A percentile compares a stretch with the other conserved stretches of the same genome.
phyloP scores from a whole-genome alignment of 2,888 invertebrate genomes.

The Hydrotaea diabolus region DNA sequence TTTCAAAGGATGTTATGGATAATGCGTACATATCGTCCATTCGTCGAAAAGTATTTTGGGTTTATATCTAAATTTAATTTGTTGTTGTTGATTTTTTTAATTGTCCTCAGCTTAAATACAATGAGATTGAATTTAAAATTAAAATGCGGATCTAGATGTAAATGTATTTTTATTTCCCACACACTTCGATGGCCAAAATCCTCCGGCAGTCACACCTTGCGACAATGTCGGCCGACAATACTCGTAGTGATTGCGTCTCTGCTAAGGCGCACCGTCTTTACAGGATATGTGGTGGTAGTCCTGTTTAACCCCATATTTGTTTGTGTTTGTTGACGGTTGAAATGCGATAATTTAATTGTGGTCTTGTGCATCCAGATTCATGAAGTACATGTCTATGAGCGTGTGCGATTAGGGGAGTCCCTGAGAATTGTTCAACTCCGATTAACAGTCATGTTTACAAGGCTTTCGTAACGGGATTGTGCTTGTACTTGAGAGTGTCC shows the following conservation, averaged over 20 bases:
- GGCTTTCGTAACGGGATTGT: slow-evolving; percentile 80
- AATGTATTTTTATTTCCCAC: slow-evolving; percentile 61
- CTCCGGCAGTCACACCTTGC: slow-evolving; percentile 27
- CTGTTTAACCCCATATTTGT: slow-evolving; percentile 52
- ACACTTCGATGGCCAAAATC: slow-evolving; percentile 41
- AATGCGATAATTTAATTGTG: slow-evolving; percentile 80
- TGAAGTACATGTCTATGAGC: not conserved
- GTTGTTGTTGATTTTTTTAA: not conserved
- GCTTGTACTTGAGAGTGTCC: slow-evolving; percentile 78
- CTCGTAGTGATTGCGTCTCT: too few relatives aligned
- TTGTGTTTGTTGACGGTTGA: slow-evolving; percentile 69
- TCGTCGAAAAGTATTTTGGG: too few relatives aligned
- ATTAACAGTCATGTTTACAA: slow-evolving; percentile 80
- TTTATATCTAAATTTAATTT: not conserved
- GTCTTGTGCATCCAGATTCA: slow-evolving; percentile 69
- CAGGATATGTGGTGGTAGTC: not conserved
- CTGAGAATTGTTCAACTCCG: slow-evolving; percentile 37
- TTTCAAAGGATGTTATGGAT: too few relatives aligned
- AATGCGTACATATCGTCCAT: too few relatives aligned
- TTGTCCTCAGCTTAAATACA: not conserved
- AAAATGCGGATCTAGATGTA: not conserved
- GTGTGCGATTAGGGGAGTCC: not conserved
- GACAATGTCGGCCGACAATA: too few relatives aligned
- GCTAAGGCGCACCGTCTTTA: too few relatives aligned
- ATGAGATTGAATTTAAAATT: not conserved